Percentiles rank a stretch among this genome's conserved stretches.
These are phyloP conservation scores for Gila robusta DNA, from an alignment of 2,797 vertebrate species.

Conservation along the genomic window DNA sequence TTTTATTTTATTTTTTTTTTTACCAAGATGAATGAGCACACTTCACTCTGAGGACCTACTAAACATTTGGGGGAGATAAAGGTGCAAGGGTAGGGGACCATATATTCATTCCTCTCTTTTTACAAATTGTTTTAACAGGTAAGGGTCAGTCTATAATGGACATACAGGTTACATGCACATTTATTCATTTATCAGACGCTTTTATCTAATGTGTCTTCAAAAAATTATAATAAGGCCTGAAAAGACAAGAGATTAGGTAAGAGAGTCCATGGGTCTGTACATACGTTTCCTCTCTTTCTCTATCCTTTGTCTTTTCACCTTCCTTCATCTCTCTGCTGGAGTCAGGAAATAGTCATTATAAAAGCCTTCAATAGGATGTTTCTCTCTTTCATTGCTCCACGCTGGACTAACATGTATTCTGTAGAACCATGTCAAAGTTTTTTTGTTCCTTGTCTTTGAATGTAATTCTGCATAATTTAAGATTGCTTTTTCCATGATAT, in stretches of 20 bases:
- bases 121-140: not conserved
- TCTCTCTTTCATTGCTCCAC: conserved; percentile 44
- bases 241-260: conserved; percentile 6
- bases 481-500: not conserved
- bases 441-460: not conserved
- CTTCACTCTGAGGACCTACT: conserved; percentile 35
- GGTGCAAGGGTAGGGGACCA: not conserved
- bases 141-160: not conserved
- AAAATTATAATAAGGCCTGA: not conserved
- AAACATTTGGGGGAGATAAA: conserved; percentile 30
- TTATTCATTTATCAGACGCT: not conserved
- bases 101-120: conserved; percentile 6
- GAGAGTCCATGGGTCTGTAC: not conserved
- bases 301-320: conserved; percentile 63
- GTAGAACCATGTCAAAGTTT: not conserved
- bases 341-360: conserved; percentile 76
- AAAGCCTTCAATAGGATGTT: conserved; percentile 78
- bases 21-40: conserved; percentile 51
- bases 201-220: not conserved
- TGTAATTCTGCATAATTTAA: not conserved
- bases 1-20: not conserved
- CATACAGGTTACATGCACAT: not conserved
- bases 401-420: not conserved
- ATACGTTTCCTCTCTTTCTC: conserved; percentile 1
- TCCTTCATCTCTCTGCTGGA: conserved; percentile 71